phyloP scores from a whole-genome alignment of 1,140 invertebrate species.

The Drosophila asahinai region DNA sequence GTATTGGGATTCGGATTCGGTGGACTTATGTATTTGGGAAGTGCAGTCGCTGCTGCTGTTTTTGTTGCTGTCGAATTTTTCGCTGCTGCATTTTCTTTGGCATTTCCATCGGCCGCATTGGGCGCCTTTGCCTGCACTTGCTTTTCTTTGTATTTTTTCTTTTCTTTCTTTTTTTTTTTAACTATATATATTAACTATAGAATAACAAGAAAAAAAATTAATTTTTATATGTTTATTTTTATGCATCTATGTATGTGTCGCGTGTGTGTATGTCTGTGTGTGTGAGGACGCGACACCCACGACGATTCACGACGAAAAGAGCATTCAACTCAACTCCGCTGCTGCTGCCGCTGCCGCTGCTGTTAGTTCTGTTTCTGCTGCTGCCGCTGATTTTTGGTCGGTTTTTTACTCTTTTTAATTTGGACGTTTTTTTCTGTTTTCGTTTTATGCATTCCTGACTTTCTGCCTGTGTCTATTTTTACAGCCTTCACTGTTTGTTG shows the following conservation, averaged over 20 bases:
- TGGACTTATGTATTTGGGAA: slow-evolving; percentile 56
- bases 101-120: slow-evolving; percentile 58
- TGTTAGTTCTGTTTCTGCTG: no score
- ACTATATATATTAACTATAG: slow-evolving; percentile 55
- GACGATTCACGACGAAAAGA: slow-evolving; percentile 30
- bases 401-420: slow-evolving; percentile 20
- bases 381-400: slow-evolving; percentile 19
- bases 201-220: slow-evolving; percentile 65
- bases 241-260: slow-evolving; percentile 27
- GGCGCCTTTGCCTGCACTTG: slow-evolving; percentile 48
- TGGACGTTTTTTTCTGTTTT: slow-evolving; percentile 6
- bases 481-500: slow-evolving; percentile 4
- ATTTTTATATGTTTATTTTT: slow-evolving; percentile 44
- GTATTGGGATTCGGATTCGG: slow-evolving; percentile 12
- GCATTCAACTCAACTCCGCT: slow-evolving; percentile 40
- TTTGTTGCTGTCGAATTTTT: slow-evolving; percentile 31
- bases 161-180: slow-evolving; percentile 19
- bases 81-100: slow-evolving; percentile 55
- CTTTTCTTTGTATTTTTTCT: slow-evolving; percentile 21
- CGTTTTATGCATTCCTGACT: slow-evolving; percentile 13
- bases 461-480: slow-evolving; percentile 47
- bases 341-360: no score
- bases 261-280: slow-evolving; percentile 8
- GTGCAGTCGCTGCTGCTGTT: slow-evolving; percentile 30
- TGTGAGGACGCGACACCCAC: slow-evolving; percentile 30